phyloP scores from a whole-genome alignment of 2,113 vertebrate species.

The Chaetura pelagica region DNA sequence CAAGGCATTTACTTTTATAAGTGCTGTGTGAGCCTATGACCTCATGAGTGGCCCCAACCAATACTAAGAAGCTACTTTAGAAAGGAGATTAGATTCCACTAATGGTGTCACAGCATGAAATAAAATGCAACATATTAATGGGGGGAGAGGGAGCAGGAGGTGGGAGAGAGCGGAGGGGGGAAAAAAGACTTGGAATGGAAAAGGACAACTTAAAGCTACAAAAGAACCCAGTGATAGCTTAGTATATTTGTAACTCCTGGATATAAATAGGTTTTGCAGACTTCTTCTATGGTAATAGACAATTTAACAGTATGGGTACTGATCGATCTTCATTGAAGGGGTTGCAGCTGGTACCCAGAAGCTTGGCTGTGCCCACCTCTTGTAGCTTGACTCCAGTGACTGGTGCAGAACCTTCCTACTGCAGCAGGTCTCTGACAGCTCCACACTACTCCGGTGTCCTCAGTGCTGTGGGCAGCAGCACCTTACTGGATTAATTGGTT shows the following conservation, averaged over 20 bases:
- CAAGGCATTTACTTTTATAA: slow-evolving; percentile 60
- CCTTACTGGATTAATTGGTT: neutral
- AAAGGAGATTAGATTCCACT: slow-evolving; percentile 60
- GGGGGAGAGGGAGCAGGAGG: neutral
- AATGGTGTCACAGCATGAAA: slow-evolving; percentile 70
- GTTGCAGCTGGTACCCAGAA: neutral
- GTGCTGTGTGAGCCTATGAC: slow-evolving; percentile 40
- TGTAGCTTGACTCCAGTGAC: neutral
- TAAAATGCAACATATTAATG: slow-evolving; percentile 45
- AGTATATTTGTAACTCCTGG: neutral
- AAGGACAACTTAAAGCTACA: neutral
- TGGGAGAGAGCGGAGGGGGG: neutral
- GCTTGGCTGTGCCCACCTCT: neutral
- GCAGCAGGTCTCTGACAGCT: neutral
- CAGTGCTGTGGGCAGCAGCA: neutral
- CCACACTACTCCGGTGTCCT: accelerated
- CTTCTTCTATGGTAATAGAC: neutral
- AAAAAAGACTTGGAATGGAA: neutral
- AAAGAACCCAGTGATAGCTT: neutral
- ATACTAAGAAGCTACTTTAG: slow-evolving; percentile 54
- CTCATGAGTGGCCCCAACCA: slow-evolving; percentile 58
- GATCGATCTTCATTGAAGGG: neutral
- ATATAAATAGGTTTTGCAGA: neutral
- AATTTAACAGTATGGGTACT: neutral
- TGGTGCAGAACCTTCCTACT: accelerated